A percentile compares a stretch with the other conserved stretches of the same genome.
Conservation (phyloP, 2,797 vertebrate genomes). For the Sebastes glaucus region DNA sequence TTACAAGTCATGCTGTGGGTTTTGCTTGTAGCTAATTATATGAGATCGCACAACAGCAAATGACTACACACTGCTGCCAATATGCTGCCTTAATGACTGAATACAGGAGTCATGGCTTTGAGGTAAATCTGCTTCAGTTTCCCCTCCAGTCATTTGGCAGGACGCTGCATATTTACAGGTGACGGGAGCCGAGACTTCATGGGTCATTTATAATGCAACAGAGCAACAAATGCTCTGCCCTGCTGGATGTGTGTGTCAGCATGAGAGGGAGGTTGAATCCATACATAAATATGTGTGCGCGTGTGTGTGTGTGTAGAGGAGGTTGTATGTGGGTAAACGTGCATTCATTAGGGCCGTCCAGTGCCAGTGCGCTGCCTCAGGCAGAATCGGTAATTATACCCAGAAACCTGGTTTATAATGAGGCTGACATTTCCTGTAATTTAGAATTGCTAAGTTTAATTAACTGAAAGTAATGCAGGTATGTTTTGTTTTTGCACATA, state of each 20-base stretch:
- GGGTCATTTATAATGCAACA: conserved; percentile 17
- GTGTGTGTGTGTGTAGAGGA: not conserved
- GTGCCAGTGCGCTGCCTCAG: not conserved
- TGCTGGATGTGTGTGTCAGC: not conserved
- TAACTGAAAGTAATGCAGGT: not conserved
- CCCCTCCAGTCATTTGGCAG: conserved; percentile 4
- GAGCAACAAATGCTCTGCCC: not conserved
- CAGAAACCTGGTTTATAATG: not conserved
- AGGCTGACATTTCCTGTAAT: not conserved
- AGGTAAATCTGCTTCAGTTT: not conserved
- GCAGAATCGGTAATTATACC: not conserved
- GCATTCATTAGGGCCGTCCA: not conserved
- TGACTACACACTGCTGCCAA: not conserved
- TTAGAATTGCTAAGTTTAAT: not conserved
- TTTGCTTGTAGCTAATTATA: not conserved
- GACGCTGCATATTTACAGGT: not conserved
- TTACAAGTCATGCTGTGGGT: not conserved
- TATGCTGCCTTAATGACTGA: not conserved
- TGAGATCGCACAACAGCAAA: not conserved
- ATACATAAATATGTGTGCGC: not conserved
- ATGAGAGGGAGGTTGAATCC: not conserved
- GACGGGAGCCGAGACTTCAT: not conserved
- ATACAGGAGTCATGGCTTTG: not conserved
- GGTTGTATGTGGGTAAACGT: not conserved
- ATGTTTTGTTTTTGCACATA: not conserved